Conservation (phyloP, 1,140 invertebrate genomes). For the Drosophila micromelanica region DNA sequence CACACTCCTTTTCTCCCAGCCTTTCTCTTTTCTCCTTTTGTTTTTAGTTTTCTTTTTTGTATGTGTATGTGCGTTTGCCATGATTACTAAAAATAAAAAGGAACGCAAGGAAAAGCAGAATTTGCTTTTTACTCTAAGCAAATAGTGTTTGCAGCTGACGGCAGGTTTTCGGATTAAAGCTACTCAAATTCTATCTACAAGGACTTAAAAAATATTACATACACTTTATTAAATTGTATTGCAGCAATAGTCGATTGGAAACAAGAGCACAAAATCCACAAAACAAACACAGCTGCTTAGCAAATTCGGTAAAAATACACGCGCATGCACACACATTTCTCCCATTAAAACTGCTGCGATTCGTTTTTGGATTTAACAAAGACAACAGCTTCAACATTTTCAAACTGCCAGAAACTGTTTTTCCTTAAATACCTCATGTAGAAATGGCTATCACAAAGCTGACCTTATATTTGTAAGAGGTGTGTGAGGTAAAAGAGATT, state of each 20-base stretch:
- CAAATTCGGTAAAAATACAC: constrained; percentile 6
- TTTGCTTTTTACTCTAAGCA: constrained; percentile 50
- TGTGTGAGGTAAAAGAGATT: too few relatives aligned
- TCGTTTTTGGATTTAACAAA: constrained; percentile 15
- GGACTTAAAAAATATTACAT: neutral
- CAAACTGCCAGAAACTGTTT: constrained; percentile 26
- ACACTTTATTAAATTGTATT: constrained; percentile 25
- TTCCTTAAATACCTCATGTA: neutral
- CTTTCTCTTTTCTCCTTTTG: neutral
- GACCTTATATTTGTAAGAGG: too few relatives aligned
- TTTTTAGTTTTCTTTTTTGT: neutral
- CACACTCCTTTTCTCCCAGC: neutral
- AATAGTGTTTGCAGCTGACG: constrained; percentile 46
- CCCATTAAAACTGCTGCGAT: constrained; percentile 3
- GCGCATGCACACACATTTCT: neutral
- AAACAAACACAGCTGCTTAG: constrained; percentile 14
- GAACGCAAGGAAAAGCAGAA: constrained; percentile 38
- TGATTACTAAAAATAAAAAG: constrained; percentile 58
- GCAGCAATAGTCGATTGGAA: constrained; percentile 30
- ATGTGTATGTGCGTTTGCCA: constrained; percentile 8
- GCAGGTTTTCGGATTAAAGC: constrained; percentile 20
- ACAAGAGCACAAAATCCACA: constrained; percentile 23
- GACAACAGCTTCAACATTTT: constrained; percentile 16
- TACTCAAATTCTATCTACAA: neutral
- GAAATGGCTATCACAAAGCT: neutral